Base-by-base conservation (phyloP, 2,888 invertebrate species). In the Stegana nigrithorax region DNA sequence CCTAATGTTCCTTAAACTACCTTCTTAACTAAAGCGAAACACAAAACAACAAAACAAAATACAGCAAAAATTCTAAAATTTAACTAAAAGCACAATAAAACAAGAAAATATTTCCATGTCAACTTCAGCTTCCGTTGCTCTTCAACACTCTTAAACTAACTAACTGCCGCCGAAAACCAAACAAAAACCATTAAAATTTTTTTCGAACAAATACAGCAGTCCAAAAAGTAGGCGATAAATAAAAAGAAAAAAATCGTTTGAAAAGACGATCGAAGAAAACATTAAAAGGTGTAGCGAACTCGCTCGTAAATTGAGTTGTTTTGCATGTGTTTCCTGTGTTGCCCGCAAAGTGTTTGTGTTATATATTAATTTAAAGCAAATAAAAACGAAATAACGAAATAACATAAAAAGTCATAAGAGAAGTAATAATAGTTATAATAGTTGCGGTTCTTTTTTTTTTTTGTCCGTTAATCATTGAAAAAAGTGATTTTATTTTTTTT, bases 1-100 rank as follows among this genome's bases (percentile, higher is more conserved):
- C 72, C 77, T 70, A 78, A 76, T 75, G 76, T 76, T 76, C 77
- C 78, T 76, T 70, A 75, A 75, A 72, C 69, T 76, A 76, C 77
- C 76, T 76, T 78, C 29, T 58, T 71, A 67, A 69, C 67, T 77
- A 67, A 67, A 57, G 6, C 8, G 42, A 58, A 39, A n/a, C 10
- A 57, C 42, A 29, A 55, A 29, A 55, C 12, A 57, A 19, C 2
- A 17, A 67, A 67, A 45, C 3, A 10, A 17, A 51, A 36, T 39
- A 25, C 36, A 56, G 25, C 7, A 56, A n/a, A 56, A 17, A 17
- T 51, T 51, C 29, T 51, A 56, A 39, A n/a, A n/a, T n/a, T n/a
- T n/a, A n/a, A n/a, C n/a, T n/a, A n/a, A 39, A 19, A 23, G 39
- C 23, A 56, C 36, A 23, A 39, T 56, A 39, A 66, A 45, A 44